Evolutionary conservation across 1,140 invertebrate genomes (phyloP), one percentile per base, ranked within the genome.

Genomic region (Lysiphlebus fabarum): DNA sequence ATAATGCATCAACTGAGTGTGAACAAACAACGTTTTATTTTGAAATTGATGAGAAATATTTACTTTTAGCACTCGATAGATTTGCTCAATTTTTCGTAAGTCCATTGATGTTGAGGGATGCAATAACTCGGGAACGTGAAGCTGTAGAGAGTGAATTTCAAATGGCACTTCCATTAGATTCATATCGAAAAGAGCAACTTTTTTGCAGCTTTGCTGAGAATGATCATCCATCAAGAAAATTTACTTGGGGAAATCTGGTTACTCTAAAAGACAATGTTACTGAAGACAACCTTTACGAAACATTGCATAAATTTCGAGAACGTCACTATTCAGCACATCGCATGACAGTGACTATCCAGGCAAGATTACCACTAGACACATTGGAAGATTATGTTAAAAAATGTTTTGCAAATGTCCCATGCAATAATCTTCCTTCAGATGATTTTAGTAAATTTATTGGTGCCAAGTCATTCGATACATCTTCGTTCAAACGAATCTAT

Each of bases 51-150:
- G 88, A 90, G 69, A 88, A 90, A 66, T 80, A 90, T 75, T 82
- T 95, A 5, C 72, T 82, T 4, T 82, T 86, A 42, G 86, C 87
- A 1, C 79, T 95, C 66, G 90, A 95, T 71, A 88, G 90, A 65
- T 96, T 97, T 81, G 87, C 92, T 44, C 90, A 96, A 70, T 91
- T 96, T 79, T 95, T 98, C 74, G 88, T 91, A 14, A 83, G 84
- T 43, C 95, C 95, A 4, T 76, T 96, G 38, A 92, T 97, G 86
- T 88, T 87, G 69, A 83, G 87, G 68, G 88, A 91, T 62, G 87
- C 92, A 0, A 96, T 96, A 81, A 85, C 89, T 47, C 82, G 93
- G 34, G 95, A 98, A 80, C 82, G 93, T n/a, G 90, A 94, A 75
- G 89, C 93, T 1, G 90, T 98, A 5, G 90, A 97, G 73, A 95